These are phyloP conservation scores for Capitella teleta DNA, from an alignment of 1,140 invertebrate genomes.

Conservation along the genomic window DNA sequence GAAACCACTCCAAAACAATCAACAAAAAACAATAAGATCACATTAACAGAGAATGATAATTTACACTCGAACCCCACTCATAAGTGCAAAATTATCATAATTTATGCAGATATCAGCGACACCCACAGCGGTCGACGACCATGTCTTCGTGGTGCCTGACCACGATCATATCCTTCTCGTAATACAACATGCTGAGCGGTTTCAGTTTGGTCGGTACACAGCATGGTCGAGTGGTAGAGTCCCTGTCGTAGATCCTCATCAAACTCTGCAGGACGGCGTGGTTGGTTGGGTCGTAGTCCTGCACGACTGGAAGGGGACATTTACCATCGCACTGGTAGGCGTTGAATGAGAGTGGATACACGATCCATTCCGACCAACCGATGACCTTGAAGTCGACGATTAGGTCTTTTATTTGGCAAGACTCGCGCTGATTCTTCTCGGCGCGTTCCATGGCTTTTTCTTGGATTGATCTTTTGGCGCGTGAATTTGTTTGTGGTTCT, in stretches of 20 bases:
- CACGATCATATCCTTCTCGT: constrained; percentile 29
- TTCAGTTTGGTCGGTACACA: constrained; percentile 33
- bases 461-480: neutral
- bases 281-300: constrained; percentile 88
- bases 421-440: neutral
- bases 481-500: neutral
- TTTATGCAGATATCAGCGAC: too few species aligned
- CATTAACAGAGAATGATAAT: too few species aligned
- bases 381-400: constrained; percentile 83
- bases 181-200: constrained; percentile 17
- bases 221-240: constrained; percentile 24
- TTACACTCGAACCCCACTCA: too few species aligned
- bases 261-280: constrained; percentile 95
- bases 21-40: too few species aligned
- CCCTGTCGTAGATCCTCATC: constrained; percentile 51
- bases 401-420: neutral
- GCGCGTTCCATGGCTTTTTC: neutral
- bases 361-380: constrained; percentile 97
- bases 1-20: too few species aligned
- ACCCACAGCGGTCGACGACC: constrained; percentile 6
- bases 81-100: too few species aligned
- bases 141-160: constrained; percentile 5
- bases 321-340: constrained; percentile 87
- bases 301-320: constrained; percentile 78
- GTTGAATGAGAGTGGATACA: constrained; percentile 90